phyloP scores from a whole-genome alignment of 2,113 vertebrate genomes.

The Genyomyrus donnyi region DNA sequence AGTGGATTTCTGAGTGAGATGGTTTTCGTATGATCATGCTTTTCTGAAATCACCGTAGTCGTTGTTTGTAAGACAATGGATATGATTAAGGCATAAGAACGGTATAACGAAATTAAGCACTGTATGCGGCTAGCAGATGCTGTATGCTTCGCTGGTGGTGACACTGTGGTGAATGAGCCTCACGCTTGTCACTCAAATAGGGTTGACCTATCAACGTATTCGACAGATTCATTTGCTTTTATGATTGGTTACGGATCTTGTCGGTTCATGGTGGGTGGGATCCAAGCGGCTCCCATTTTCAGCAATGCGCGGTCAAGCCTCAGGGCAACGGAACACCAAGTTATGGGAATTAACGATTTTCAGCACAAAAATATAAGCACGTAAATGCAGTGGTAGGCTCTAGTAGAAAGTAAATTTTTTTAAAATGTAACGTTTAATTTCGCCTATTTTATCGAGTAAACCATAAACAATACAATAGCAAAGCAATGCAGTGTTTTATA shows the following conservation, averaged over 20 bases:
- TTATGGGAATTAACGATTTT: neutral
- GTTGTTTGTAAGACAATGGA: neutral
- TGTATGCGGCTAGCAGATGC: neutral
- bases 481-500: neutral
- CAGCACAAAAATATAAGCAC: neutral
- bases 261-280: neutral
- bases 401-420: neutral
- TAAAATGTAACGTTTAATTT: neutral
- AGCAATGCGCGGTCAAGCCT: neutral
- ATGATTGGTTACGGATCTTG: neutral
- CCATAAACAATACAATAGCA: neutral
- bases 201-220: neutral
- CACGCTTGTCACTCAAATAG: neutral
- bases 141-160: neutral
- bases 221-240: neutral
- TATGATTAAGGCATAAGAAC: neutral
- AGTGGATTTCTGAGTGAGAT: neutral
- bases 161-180: neutral
- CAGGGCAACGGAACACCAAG: neutral
- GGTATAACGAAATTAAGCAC: neutral
- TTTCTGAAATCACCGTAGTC: neutral
- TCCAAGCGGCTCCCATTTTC: neutral
- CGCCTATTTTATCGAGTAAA: neutral
- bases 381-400: neutral
- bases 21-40: neutral